Conservation (phyloP, 2,888 invertebrate genomes). For the Aphrophora alni region DNA sequence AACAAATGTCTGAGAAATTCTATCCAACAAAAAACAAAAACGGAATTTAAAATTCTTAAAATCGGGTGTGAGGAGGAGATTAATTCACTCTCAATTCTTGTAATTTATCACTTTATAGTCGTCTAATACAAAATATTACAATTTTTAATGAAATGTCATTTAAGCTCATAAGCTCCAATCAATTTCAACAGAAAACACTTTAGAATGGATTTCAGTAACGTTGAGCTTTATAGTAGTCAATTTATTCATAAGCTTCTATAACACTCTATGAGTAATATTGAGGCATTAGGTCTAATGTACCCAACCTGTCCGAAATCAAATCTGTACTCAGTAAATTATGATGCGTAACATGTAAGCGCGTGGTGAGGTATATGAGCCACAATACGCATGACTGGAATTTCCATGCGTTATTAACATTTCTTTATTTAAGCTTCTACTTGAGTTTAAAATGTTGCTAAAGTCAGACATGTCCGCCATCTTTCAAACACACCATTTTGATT, state of each 20-base stretch:
- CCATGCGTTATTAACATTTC: not conserved
- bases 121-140: no score
- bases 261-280: not conserved
- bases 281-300: not conserved
- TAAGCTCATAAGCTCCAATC: not conserved
- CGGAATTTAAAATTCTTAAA: no score
- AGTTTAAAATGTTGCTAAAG: no score
- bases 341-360: not conserved
- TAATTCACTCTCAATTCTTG: no score
- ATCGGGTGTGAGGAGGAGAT: no score
- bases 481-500: no score
- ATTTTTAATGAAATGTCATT: no score
- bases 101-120: no score
- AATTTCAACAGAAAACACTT: not conserved
- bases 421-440: no score
- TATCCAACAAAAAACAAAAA: no score
- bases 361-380: not conserved
- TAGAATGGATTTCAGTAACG: not conserved
- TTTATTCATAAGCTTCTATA: not conserved
- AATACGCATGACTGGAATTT: not conserved
- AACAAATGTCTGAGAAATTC: no score
- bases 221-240: not conserved
- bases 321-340: not conserved
- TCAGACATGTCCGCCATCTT: no score
- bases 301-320: not conserved